Percentiles rank a stretch among this genome's conserved stretches.
phyloP scores from a whole-genome alignment of 1,140 invertebrate species.

The Armadillidium nasatum region DNA sequence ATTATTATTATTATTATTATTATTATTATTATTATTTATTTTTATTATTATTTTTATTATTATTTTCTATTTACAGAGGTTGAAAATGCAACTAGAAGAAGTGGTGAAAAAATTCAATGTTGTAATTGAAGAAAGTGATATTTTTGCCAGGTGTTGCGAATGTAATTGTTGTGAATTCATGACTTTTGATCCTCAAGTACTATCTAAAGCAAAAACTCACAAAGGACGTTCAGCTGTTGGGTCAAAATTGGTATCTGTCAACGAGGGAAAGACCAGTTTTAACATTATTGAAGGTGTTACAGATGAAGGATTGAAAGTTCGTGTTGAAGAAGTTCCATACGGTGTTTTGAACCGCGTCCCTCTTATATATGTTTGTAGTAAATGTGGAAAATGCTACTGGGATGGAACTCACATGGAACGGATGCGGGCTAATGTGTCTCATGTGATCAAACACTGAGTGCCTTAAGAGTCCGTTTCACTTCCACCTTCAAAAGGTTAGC shows the following conservation, averaged over 20 bases:
- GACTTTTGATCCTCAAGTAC: neutral
- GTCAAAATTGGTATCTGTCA: neutral
- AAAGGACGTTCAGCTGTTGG: neutral
- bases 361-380: neutral
- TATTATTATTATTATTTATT: no score
- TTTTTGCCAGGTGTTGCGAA: neutral
- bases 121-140: neutral
- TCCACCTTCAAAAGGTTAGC: neutral
- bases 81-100: neutral
- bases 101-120: neutral
- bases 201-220: neutral
- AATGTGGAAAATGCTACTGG: slow-evolving; percentile 4
- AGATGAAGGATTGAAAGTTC: neutral
- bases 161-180: neutral
- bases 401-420: neutral
- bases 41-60: no score
- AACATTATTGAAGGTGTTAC: neutral
- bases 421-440: neutral
- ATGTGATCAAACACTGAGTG: neutral
- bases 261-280: neutral
- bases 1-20: no score
- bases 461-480: neutral
- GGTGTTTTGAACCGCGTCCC: neutral
- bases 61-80: neutral
- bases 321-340: neutral